Conservation (phyloP, 2,797 vertebrate genomes). For the Amblyraja radiata region DNA sequence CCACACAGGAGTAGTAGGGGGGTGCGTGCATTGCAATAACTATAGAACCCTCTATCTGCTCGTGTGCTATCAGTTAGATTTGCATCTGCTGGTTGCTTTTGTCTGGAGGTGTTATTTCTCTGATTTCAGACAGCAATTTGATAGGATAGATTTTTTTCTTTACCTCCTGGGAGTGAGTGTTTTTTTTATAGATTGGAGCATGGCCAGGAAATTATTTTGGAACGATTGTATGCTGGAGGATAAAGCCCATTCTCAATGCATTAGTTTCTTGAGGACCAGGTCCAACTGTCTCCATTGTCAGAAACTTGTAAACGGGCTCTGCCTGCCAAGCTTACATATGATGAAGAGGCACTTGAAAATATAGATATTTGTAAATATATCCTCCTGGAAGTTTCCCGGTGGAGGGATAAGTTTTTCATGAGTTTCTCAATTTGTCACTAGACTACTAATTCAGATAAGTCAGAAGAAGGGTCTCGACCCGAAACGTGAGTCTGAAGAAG, state of each 20-base stretch:
- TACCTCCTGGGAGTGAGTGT: not conserved
- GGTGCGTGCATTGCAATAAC: not conserved
- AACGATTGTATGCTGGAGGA: not conserved
- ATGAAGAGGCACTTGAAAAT: not conserved
- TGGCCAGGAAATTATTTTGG: not conserved
- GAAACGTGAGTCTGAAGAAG: too few relatives aligned
- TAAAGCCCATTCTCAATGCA: not conserved
- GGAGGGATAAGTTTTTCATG: too few relatives aligned
- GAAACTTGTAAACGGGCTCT: not conserved
- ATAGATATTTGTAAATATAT: not conserved
- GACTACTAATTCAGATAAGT: too few relatives aligned
- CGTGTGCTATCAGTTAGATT: not conserved
- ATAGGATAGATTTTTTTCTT: not conserved
- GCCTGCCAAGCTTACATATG: not conserved
- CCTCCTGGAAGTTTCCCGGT: not conserved
- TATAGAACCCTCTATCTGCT: not conserved
- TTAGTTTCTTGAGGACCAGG: not conserved
- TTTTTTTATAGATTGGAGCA: not conserved
- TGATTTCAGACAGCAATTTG: not conserved
- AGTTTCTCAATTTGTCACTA: too few relatives aligned
- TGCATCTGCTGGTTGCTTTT: not conserved
- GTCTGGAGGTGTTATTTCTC: not conserved
- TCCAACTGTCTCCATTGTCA: not conserved
- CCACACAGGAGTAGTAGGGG: not conserved
- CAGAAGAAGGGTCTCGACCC: too few relatives aligned